A percentile compares a stretch with the other conserved stretches of the same genome.
Conservation (phyloP, 1,140 invertebrate species). For the Bilobella aurantiaca region DNA sequence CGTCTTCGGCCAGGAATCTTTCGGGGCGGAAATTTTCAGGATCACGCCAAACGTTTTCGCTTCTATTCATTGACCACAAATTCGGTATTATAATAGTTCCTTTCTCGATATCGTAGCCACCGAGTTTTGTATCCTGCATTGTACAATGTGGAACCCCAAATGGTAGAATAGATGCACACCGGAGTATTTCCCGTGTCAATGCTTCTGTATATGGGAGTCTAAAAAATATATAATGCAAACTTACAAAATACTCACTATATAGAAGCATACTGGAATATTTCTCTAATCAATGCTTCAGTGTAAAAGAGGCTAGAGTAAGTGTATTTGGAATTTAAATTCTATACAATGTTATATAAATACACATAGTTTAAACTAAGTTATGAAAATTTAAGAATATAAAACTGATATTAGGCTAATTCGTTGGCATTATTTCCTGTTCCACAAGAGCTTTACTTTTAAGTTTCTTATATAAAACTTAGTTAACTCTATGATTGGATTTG, state of each 20-base stretch:
- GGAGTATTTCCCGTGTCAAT: slow-evolving; percentile 12
- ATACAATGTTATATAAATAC: too few relatives aligned
- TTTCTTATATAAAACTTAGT: too few relatives aligned
- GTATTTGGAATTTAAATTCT: too few relatives aligned
- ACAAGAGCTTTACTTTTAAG: too few relatives aligned
- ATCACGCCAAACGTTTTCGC: slow-evolving; percentile 39
- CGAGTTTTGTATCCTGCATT: slow-evolving; percentile 30
- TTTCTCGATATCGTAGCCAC: slow-evolving; percentile 38
- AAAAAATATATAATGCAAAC: neutral
- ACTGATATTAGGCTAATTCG: too few relatives aligned
- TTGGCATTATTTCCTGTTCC: too few relatives aligned
- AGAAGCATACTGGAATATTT: neutral
- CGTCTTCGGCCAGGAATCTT: slow-evolving; percentile 40
- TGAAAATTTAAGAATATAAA: too few relatives aligned
- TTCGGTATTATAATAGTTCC: slow-evolving; percentile 40
- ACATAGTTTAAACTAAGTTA: too few relatives aligned
- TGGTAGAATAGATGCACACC: slow-evolving; percentile 9
- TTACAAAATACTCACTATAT: slow-evolving; percentile 19
- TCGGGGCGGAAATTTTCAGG: slow-evolving; percentile 43
- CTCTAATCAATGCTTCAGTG: too few relatives aligned
- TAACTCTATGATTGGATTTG: too few relatives aligned
- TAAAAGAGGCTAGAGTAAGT: too few relatives aligned
- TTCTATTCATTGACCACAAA: slow-evolving; percentile 40
- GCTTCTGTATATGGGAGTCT: slow-evolving; percentile 40
- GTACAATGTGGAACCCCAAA: neutral